Conservation (phyloP, 1,140 invertebrate genomes). For the Drosophila simulans region DNA sequence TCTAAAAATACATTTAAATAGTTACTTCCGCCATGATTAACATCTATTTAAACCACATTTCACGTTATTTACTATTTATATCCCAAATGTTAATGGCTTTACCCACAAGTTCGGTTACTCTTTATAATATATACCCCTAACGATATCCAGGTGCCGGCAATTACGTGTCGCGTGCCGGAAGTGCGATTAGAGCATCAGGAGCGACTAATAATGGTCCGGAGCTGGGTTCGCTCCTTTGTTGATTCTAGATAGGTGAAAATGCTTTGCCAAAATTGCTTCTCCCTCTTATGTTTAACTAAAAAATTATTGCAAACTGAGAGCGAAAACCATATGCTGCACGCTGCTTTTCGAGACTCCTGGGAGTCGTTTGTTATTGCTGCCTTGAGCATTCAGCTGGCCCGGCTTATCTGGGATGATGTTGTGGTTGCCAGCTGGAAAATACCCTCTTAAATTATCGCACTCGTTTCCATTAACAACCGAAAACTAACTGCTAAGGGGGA, state of each 20-base stretch:
- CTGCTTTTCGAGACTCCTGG: conserved; percentile 33
- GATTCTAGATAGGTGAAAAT: conserved; percentile 48
- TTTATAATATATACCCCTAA: background rate
- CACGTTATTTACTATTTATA: background rate
- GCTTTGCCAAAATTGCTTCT: conserved; percentile 42
- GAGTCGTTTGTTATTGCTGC: conserved; percentile 73
- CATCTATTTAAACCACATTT: background rate
- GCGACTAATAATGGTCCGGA: conserved; percentile 45
- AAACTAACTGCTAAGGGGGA: conserved; percentile 27
- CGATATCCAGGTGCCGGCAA: conserved; percentile 37
- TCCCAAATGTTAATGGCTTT: background rate
- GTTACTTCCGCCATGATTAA: background rate
- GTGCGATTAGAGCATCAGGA: conserved; percentile 48
- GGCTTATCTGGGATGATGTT: conserved; percentile 43
- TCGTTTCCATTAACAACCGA: conserved; percentile 52
- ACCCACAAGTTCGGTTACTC: conserved; percentile 2
- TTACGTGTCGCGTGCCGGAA: conserved; percentile 54
- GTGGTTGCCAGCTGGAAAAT: conserved; percentile 46
- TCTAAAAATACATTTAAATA: background rate
- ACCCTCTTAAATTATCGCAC: conserved; percentile 53
- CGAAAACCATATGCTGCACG: conserved; percentile 28
- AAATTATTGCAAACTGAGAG: conserved; percentile 63
- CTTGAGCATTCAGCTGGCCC: conserved; percentile 34
- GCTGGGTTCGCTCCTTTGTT: conserved; percentile 34
- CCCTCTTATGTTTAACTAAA: conserved; percentile 56